These are phyloP conservation scores for Andrena haemorrhoa DNA, from an alignment of 2,888 invertebrate species.

Conservation along the genomic window DNA sequence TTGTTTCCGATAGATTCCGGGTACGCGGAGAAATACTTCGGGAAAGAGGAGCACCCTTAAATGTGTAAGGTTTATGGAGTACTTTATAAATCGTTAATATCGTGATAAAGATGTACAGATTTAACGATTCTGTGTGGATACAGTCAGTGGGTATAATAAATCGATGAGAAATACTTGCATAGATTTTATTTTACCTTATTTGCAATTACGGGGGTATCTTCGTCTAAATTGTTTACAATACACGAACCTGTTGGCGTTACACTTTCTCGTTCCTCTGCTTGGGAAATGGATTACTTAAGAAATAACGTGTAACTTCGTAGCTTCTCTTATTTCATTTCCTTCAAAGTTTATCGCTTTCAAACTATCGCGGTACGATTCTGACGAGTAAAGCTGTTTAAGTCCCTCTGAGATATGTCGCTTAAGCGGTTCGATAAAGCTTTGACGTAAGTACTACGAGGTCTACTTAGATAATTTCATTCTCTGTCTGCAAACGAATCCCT, in stretches of 20 bases:
- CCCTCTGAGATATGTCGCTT: background rate
- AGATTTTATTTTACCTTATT: constrained; percentile 47
- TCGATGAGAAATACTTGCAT: constrained; percentile 32
- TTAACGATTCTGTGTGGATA: constrained; percentile 49
- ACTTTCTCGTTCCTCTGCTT: constrained; percentile 38
- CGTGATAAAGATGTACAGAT: constrained; percentile 51
- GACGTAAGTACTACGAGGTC: constrained; percentile 25
- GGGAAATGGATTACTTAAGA: constrained; percentile 35
- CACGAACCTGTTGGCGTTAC: constrained; percentile 37
- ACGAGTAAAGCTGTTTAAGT: background rate
- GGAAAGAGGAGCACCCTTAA: constrained; percentile 85
- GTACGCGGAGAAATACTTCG: constrained; percentile 87
- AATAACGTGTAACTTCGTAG: constrained; percentile 40
- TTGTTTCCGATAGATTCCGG: constrained; percentile 86
- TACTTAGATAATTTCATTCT: constrained; percentile 2
- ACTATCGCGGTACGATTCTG: constrained; percentile 18
- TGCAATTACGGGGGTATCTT: background rate
- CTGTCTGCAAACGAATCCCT: background rate
- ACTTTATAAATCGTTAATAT: constrained; percentile 11
- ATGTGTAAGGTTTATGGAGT: background rate
- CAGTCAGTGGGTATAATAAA: constrained; percentile 57
- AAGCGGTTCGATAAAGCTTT: constrained; percentile 9
- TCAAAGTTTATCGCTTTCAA: constrained; percentile 18
- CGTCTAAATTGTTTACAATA: background rate
- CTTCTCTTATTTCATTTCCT: constrained; percentile 22